Evolutionary conservation across 1,140 invertebrate genomes (phyloP).

Genomic region (Drosophila tropicalis): DNA sequence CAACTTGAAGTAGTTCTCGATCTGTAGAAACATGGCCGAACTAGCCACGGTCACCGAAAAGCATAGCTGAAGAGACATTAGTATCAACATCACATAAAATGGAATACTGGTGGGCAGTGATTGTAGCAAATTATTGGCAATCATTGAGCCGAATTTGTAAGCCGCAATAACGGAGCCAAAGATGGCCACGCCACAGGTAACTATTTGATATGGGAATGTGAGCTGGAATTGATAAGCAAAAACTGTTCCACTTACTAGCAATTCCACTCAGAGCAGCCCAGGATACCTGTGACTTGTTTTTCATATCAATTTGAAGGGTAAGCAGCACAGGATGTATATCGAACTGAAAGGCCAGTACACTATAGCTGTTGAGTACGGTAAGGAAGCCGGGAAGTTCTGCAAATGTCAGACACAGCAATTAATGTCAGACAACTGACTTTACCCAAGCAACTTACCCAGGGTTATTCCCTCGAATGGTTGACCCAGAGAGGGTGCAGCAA

Average conservation of each 20-base stretch:
- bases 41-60: constrained; percentile 90
- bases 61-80: constrained; percentile 90
- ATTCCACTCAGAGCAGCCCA: constrained; percentile 87
- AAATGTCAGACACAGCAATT: neutral
- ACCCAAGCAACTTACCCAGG: constrained; percentile 42
- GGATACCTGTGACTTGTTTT: constrained; percentile 86
- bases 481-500: constrained; percentile 60
- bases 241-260: constrained; percentile 83
- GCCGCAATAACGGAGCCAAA: constrained; percentile 86
- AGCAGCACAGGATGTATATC: constrained; percentile 91
- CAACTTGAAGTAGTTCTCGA: constrained; percentile 86
- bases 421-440: too few species aligned
- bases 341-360: constrained; percentile 89
- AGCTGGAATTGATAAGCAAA: too few species aligned
- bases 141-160: constrained; percentile 86
- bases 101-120: constrained; percentile 86
- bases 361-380: constrained; percentile 84
- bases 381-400: constrained; percentile 80
- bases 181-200: constrained; percentile 86
- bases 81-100: constrained; percentile 86
- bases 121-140: constrained; percentile 84
- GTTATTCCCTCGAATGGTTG: constrained; percentile 70
- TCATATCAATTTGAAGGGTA: constrained; percentile 92
- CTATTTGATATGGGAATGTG: constrained; percentile 58
- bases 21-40: constrained; percentile 89